Percentiles rank a stretch among this genome's conserved stretches.
Conservation (phyloP, 2,113 vertebrate genomes). For the Pleuronectes platessa region DNA sequence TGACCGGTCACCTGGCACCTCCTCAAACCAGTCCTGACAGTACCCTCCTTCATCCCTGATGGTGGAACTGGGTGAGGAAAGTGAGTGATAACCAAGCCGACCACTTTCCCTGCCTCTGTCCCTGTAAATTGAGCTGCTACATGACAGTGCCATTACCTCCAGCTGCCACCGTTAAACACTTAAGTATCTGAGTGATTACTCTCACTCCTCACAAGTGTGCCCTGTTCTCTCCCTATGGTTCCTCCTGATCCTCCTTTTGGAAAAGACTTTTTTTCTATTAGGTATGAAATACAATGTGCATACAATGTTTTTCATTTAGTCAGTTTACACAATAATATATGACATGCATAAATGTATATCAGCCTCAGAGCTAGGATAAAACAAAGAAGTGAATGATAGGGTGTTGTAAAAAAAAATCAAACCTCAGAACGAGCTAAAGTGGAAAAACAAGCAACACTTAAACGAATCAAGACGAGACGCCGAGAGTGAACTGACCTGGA, state of each 20-base stretch:
- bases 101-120: constrained; percentile 33
- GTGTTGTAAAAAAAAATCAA: background rate
- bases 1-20: constrained; percentile 34
- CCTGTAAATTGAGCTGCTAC: constrained; percentile 68
- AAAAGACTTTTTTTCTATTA: constrained; percentile 2
- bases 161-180: constrained; percentile 69
- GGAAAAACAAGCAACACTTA: constrained; percentile 9
- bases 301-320: background rate
- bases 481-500: constrained; percentile 3
- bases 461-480: constrained; percentile 6
- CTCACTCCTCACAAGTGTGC: constrained; percentile 53
- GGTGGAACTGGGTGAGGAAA: constrained; percentile 49
- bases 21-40: constrained; percentile 27
- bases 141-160: constrained; percentile 73
- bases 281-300: background rate
- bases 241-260: constrained; percentile 8
- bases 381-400: background rate
- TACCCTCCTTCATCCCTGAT: constrained; percentile 40
- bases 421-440: background rate
- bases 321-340: background rate
- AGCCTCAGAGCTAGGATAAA: background rate
- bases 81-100: constrained; percentile 60
- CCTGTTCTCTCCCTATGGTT: constrained; percentile 31
- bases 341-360: background rate
- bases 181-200: constrained; percentile 68